Conservation (phyloP, 2,797 vertebrate genomes). For the Muscicapa comitata region DNA sequence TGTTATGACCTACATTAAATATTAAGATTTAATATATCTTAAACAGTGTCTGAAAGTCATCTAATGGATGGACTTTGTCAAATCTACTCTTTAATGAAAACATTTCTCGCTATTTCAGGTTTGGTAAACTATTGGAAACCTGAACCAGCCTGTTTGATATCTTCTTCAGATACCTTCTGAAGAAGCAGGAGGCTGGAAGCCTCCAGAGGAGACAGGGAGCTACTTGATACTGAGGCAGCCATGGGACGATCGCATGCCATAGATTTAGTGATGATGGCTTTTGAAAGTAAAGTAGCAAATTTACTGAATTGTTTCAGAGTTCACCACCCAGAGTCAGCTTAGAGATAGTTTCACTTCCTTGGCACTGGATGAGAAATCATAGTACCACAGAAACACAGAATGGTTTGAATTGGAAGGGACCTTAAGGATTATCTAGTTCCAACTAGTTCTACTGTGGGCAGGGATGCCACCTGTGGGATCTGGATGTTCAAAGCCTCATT, state of each 20-base stretch:
- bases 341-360: not conserved
- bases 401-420: not conserved
- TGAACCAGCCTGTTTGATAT: not conserved
- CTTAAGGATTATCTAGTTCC: not conserved
- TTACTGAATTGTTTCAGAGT: not conserved
- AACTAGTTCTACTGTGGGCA: not conserved
- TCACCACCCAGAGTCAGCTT: not conserved
- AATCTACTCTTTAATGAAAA: not conserved
- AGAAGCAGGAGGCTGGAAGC: not conserved
- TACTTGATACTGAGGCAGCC: not conserved
- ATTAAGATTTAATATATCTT: not conserved
- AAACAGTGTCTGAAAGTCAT: not conserved
- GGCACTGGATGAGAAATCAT: not conserved
- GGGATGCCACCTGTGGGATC: not conserved
- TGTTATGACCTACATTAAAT: not conserved
- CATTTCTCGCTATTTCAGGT: not conserved
- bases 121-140: not conserved
- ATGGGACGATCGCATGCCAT: accelerated
- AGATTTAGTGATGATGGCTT: not conserved
- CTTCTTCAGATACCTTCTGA: too few species aligned
- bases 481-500: not conserved
- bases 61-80: not conserved
- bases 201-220: not conserved
- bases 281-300: not conserved
- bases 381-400: not conserved